Conservation (phyloP, 1,140 invertebrate species). For the Neodiprion pinetum region DNA sequence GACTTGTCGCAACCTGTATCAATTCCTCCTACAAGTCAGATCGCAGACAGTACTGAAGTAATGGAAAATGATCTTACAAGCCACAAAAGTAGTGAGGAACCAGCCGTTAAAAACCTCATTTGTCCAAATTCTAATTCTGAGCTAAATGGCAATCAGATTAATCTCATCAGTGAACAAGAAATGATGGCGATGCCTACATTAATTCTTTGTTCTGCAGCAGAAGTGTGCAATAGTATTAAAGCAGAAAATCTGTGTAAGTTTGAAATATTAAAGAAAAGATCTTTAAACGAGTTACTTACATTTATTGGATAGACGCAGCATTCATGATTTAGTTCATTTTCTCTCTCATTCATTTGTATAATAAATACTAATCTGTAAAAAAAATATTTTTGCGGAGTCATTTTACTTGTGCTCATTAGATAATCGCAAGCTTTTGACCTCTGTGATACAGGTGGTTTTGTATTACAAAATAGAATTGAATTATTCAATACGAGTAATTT, state of each 20-base stretch:
- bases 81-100: conserved; percentile 18
- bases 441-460: no score
- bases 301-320: no score
- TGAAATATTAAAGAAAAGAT: no score
- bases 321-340: no score
- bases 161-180: conserved; percentile 23
- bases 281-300: no score
- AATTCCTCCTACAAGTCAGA: not conserved
- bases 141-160: not conserved
- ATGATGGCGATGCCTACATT: conserved; percentile 46
- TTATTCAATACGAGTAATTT: no score
- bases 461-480: no score
- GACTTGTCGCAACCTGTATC: conserved; percentile 13
- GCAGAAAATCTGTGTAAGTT: not conserved
- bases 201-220: conserved; percentile 48
- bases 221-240: conserved; percentile 16
- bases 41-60: conserved; percentile 7
- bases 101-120: not conserved
- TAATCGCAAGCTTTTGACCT: no score
- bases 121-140: not conserved
- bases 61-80: not conserved
- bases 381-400: no score
- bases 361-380: no score
- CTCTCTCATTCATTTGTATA: no score
- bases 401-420: no score